Evolutionary conservation across 1,140 invertebrate species (phyloP).

Genomic region (Neotoxoptera formosana): DNA sequence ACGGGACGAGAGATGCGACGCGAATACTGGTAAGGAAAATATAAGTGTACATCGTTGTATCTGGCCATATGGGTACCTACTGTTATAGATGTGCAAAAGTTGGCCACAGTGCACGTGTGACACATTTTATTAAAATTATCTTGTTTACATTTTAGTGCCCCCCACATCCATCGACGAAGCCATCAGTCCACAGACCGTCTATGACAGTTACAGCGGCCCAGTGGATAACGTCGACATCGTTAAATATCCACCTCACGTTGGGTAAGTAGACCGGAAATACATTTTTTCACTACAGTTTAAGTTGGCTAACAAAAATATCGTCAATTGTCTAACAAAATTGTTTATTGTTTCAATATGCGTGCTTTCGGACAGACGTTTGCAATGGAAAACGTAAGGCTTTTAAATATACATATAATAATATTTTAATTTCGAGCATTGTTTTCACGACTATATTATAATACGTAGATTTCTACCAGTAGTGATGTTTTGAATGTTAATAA

Average conservation of each 20-base stretch:
- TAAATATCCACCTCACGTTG: slow-evolving; percentile 74
- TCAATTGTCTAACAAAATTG: slow-evolving; percentile 36
- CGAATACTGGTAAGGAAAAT: slow-evolving; percentile 63
- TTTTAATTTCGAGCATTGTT: not conserved
- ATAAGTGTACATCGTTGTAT: not conserved
- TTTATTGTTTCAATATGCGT: slow-evolving; percentile 58
- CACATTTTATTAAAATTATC: not conserved
- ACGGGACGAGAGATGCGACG: slow-evolving; percentile 81
- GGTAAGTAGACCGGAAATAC: slow-evolving; percentile 68
- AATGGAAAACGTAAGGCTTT: slow-evolving; percentile 57
- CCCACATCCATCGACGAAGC: slow-evolving; percentile 70
- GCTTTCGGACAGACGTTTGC: slow-evolving; percentile 47
- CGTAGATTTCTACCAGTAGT: slow-evolving; percentile 50
- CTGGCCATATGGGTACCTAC: not conserved
- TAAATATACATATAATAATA: not conserved
- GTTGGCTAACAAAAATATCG: not conserved
- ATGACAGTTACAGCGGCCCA: slow-evolving; percentile 67
- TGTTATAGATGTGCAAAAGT: not conserved
- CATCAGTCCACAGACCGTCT: slow-evolving; percentile 71
- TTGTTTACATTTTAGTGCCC: slow-evolving; percentile 63
- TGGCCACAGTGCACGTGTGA: not conserved
- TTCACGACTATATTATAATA: not conserved
- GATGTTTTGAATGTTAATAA: slow-evolving; percentile 12
- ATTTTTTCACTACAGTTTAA: not conserved
- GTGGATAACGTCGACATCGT: slow-evolving; percentile 78